phyloP scores from a whole-genome alignment of 2,888 invertebrate species.

The Neoaliturus tenellus region DNA sequence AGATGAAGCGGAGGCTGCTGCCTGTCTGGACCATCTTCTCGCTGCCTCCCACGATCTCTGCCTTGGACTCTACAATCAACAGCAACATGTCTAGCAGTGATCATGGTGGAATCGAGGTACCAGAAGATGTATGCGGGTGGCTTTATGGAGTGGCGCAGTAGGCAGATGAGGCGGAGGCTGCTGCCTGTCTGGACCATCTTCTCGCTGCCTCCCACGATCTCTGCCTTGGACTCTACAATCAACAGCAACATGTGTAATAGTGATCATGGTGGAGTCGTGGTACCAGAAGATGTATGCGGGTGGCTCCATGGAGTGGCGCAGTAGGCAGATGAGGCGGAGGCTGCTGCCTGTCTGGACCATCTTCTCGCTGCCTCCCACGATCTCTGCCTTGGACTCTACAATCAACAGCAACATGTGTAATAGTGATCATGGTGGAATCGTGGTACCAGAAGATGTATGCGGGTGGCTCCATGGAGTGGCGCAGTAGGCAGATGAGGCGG shows the following conservation, averaged over 20 bases:
- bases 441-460: conserved; percentile 86
- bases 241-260: conserved; percentile 89
- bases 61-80: conserved; percentile 88
- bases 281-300: conserved; percentile 90
- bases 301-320: conserved; percentile 89
- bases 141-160: conserved; percentile 89
- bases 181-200: conserved; percentile 93
- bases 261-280: conserved; percentile 90
- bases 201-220: conserved; percentile 90
- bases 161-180: conserved; percentile 87
- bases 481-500: conserved; percentile 86
- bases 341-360: conserved; percentile 92
- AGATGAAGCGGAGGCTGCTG: conserved; percentile 87
- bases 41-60: conserved; percentile 89
- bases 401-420: no score
- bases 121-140: conserved; percentile 90
- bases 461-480: conserved; percentile 90
- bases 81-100: no score
- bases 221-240: conserved; percentile 88
- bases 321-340: conserved; percentile 86
- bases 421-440: conserved; percentile 94
- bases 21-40: conserved; percentile 93
- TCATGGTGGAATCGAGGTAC: conserved; percentile 88
- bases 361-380: conserved; percentile 90
- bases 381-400: conserved; percentile 91